Conservation (phyloP, 2,797 vertebrate genomes). For the Uromys caudimaculatus region DNA sequence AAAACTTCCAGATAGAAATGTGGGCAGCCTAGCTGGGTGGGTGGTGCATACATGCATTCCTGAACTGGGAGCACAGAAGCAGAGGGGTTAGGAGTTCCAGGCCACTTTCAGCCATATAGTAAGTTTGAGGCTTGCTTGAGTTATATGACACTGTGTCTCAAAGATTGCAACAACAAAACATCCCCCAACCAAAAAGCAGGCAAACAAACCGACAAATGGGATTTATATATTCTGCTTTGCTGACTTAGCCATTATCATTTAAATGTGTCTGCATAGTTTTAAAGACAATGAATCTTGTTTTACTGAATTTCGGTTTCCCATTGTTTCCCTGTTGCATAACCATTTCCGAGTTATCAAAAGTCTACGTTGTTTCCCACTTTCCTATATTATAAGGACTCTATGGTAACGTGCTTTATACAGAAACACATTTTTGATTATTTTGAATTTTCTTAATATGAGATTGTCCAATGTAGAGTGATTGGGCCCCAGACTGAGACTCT, state of each 20-base stretch:
- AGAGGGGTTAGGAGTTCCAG: not conserved
- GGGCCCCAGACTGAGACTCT: not conserved
- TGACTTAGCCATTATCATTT: not conserved
- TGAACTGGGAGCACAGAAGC: not conserved
- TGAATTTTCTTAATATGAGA: not conserved
- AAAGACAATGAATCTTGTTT: not conserved
- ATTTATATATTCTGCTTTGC: not conserved
- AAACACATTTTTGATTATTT: not conserved
- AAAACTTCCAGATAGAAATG: not conserved
- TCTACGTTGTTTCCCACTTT: not conserved
- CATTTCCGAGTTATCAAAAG: not conserved
- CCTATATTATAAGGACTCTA: not conserved
- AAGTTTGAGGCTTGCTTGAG: too few relatives aligned
- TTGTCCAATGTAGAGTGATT: slow-evolving; percentile 12
- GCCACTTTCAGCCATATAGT: not conserved
- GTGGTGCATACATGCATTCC: not conserved
- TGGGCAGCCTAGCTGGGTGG: too few relatives aligned
- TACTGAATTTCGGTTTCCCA: not conserved
- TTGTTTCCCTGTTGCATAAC: not conserved
- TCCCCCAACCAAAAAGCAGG: not conserved
- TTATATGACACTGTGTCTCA: not conserved
- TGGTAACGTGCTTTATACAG: not conserved
- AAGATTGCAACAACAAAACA: not conserved
- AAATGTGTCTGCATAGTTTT: not conserved
- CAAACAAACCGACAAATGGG: not conserved